Evolutionary conservation across 2,113 vertebrate genomes (phyloP).

Genomic region (Vombatus ursinus): DNA sequence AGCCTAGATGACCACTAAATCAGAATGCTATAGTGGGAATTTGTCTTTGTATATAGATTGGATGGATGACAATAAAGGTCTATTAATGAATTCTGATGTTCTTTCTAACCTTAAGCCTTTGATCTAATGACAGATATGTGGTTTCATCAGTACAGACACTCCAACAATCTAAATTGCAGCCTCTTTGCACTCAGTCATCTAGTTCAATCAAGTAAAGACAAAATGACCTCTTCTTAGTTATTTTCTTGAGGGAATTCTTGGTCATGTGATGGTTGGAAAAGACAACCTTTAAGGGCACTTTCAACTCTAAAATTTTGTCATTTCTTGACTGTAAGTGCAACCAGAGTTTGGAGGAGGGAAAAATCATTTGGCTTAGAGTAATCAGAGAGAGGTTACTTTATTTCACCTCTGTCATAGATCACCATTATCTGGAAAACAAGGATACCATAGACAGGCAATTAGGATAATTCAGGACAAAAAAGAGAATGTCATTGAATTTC

Average conservation of each 20-base stretch:
- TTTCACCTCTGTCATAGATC: not conserved
- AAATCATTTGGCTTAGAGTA: not conserved
- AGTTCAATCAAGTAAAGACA: not conserved
- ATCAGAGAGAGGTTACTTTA: not conserved
- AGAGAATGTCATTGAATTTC: not conserved
- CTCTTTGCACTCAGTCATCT: not conserved
- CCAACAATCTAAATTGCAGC: not conserved
- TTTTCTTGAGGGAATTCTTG: not conserved
- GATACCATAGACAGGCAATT: not conserved
- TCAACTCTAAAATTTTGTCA: not conserved
- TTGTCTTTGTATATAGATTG: not conserved
- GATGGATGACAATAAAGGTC: not conserved
- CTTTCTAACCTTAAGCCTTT: not conserved
- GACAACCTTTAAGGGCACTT: not conserved
- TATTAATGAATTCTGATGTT: not conserved
- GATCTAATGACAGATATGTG: not conserved
- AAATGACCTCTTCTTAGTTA: not conserved
- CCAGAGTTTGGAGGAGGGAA: not conserved
- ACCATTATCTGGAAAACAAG: not conserved
- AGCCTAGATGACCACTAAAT: too few species aligned
- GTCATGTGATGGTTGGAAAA: not conserved
- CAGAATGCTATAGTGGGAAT: not conserved
- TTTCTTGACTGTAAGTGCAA: not conserved
- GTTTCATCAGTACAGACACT: not conserved
- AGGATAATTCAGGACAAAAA: not conserved